Percentiles rank a stretch among this genome's conserved stretches.
Conservation (phyloP, 92 coral and sea anemone genomes). For the Zoanthus sansibaricus region DNA sequence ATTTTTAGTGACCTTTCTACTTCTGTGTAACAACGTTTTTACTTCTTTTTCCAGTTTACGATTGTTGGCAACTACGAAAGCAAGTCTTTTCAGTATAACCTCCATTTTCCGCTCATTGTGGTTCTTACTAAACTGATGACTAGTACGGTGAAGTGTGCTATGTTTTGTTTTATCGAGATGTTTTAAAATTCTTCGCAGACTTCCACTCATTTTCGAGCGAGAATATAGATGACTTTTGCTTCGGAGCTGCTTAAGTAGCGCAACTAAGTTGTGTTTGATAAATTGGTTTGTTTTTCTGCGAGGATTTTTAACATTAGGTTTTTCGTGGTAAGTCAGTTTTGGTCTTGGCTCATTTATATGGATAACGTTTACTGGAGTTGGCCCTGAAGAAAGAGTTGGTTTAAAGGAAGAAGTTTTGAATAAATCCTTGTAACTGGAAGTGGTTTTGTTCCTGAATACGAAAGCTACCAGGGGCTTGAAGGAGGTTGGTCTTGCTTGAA, state of each 20-base stretch:
- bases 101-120: conserved; percentile 59
- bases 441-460: conserved; percentile 72
- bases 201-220: conserved; percentile 22
- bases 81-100: conserved; percentile 58
- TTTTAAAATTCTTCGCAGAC: conserved; percentile 14
- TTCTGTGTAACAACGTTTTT: conserved; percentile 46
- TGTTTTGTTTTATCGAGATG: conserved; percentile 34
- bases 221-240: conserved; percentile 14
- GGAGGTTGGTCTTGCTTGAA: conserved; percentile 75
- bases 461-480: conserved; percentile 87
- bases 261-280: conserved; percentile 6
- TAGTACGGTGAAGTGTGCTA: not conserved
- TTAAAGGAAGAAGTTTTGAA: conserved; percentile 38
- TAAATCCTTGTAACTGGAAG: conserved; percentile 47
- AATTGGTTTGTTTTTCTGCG: conserved; percentile 1
- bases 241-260: conserved; percentile 17
- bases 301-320: not conserved
- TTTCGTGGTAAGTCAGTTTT: not conserved
- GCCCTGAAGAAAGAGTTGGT: conserved; percentile 19
- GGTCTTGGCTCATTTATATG: conserved; percentile 65
- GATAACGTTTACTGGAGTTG: conserved; percentile 69
- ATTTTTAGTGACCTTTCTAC: not conserved
- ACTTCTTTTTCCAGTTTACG: conserved; percentile 72
- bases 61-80: conserved; percentile 71
- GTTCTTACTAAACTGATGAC: not conserved